Evolutionary conservation across 37 sponge, comb jelly and placozoan genomes (phyloP), one percentile per base, ranked within the genome.

Genomic region (Aplysina aerophoba): DNA sequence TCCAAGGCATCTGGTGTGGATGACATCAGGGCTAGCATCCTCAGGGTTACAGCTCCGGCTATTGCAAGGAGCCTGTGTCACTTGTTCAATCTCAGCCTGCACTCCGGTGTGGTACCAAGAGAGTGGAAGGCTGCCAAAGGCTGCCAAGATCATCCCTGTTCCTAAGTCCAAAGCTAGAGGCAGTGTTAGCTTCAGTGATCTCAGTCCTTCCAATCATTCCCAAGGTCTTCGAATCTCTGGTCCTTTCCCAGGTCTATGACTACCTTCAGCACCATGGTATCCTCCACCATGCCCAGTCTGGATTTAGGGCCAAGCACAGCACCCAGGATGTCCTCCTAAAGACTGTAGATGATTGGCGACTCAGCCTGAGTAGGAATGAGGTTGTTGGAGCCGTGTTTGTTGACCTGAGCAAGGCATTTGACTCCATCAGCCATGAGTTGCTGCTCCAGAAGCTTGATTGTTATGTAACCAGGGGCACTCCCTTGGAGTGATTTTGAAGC

Each of bases 371-470:
- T 24, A 20, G 2, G 13, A 34, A 72, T 15, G 67, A 31, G 30
- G 33, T 55, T 40, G 81, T 86, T n/a, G 87, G 80, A 36, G 20
- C 80, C 0, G 80, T 79, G 17, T 54, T 77, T 13, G 39, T 86
- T 40, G 81, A 86, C 55, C 68, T 86, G 4, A 79, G 80, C 35
- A 86, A 78, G 55, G 87, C 80, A 6, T 86, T 86, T 80, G 87
- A 86, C 67, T 61, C 56, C 41, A 38, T 86, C 15, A 67, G 79
- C 54, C 87, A 86, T 56, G 3, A 65, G 19, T 63, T 86, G 34
- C 80, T 86, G 55, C 54, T 79, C 11, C 50, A 63, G 57, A 79
- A 86, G 80, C 55, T 86, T 37, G 31, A 79, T 4, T 11, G 20
- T 13, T 79, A 86, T 11, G 87, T 68, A 15, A 22, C 79, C 30